Conservation (phyloP, 2,888 invertebrate genomes). For the Chaetogeoica ovagalla region DNA sequence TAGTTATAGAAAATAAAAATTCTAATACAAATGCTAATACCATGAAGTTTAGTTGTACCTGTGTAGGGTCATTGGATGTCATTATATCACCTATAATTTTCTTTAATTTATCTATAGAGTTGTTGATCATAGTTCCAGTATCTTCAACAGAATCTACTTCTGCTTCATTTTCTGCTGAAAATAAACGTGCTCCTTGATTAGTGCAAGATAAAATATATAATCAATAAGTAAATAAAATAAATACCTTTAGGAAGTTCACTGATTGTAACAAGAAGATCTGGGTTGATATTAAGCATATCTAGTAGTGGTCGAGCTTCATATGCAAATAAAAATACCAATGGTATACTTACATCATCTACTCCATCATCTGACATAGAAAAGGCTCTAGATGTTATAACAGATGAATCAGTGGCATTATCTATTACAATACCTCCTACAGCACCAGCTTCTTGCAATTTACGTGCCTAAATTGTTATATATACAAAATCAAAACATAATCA, state of each 20-base stretch:
- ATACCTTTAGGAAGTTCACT: constrained; percentile 54
- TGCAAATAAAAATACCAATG: constrained; percentile 86
- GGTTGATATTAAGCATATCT: constrained; percentile 56
- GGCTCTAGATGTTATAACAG: constrained; percentile 75
- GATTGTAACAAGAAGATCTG: constrained; percentile 56
- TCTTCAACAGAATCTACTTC: constrained; percentile 44
- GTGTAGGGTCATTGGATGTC: constrained; percentile 44
- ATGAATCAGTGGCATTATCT: constrained; percentile 78
- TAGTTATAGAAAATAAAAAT: constrained; percentile 39
- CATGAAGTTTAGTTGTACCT: constrained; percentile 50
- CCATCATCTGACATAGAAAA: constrained; percentile 98
- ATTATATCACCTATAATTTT: constrained; percentile 45
- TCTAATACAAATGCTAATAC: constrained; percentile 45
- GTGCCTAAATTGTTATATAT: constrained; percentile 64
- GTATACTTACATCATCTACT: constrained; percentile 80
- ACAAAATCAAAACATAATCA: neutral
- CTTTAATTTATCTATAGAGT: constrained; percentile 44
- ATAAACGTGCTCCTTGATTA: neutral
- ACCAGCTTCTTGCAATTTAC: constrained; percentile 72
- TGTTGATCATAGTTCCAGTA: constrained; percentile 41
- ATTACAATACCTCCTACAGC: constrained; percentile 83
- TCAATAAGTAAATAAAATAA: neutral
- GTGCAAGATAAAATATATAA: neutral
- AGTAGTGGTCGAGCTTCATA: constrained; percentile 63
- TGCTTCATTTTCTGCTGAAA: constrained; percentile 43